These are phyloP conservation scores for Scolanthus callimorphus DNA, from an alignment of 92 coral and sea anemone genomes.

Conservation along the genomic window DNA sequence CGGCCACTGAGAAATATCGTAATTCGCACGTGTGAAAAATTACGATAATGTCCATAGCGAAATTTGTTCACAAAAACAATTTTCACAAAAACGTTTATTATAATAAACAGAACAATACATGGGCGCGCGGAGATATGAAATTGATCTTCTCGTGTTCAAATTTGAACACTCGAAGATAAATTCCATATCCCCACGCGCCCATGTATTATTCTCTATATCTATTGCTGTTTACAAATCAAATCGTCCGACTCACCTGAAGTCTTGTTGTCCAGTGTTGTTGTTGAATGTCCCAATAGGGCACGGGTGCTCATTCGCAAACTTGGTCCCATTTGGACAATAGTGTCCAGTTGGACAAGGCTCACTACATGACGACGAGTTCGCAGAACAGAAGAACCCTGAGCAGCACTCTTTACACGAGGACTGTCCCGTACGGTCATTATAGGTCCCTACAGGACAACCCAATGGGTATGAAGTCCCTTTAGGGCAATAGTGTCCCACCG, in stretches of 20 bases:
- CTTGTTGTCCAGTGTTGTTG: slow-evolving; percentile 65
- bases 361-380: slow-evolving; percentile 73
- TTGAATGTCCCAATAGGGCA: slow-evolving; percentile 92
- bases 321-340: slow-evolving; percentile 84
- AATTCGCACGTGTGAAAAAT: too few relatives aligned
- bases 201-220: too few relatives aligned
- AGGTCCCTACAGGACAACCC: slow-evolving; percentile 84
- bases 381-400: slow-evolving; percentile 86
- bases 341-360: slow-evolving; percentile 85
- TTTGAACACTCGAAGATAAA: too few relatives aligned
- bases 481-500: slow-evolving; percentile 91
- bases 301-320: slow-evolving; percentile 63
- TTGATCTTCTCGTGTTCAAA: too few relatives aligned
- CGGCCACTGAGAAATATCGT: too few relatives aligned
- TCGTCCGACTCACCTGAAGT: slow-evolving; percentile 70
- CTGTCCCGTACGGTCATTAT: slow-evolving; percentile 94
- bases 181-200: too few relatives aligned
- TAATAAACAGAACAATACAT: too few relatives aligned
- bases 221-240: too few relatives aligned
- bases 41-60: too few relatives aligned
- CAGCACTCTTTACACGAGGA: slow-evolving; percentile 76
- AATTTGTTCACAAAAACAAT: too few relatives aligned
- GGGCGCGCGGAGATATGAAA: too few relatives aligned
- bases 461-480: slow-evolving; percentile 82
- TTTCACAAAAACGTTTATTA: too few relatives aligned